Percentiles rank a stretch among this genome's conserved stretches.
phyloP scores from a whole-genome alignment of 2,113 vertebrate genomes.

The Clarias batrachus region DNA sequence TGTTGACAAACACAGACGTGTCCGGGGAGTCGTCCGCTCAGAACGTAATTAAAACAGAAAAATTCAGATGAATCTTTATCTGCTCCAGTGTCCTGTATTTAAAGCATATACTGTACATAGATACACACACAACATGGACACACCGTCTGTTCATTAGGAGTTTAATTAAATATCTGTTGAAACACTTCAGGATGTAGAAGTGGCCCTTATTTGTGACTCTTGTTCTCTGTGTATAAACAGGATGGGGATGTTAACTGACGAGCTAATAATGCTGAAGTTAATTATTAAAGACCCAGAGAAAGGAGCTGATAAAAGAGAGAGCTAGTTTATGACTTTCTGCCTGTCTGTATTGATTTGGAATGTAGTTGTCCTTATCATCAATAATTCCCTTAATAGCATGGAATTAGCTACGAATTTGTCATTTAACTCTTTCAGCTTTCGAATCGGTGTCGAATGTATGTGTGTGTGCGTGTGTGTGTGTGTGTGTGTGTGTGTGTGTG shows the following conservation, averaged over 20 bases:
- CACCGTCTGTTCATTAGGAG: background rate
- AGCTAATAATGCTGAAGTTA: slow-evolving; percentile 46
- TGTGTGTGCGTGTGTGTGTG: background rate
- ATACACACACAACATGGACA: background rate
- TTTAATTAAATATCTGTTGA: background rate
- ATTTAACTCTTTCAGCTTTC: background rate
- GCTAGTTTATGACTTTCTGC: slow-evolving; percentile 54
- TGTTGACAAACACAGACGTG: slow-evolving; percentile 75
- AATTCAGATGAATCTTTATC: slow-evolving; percentile 43
- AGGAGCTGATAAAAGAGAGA: slow-evolving; percentile 31
- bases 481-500: background rate
- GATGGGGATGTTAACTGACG: slow-evolving; percentile 36
- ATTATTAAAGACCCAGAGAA: slow-evolving; percentile 48
- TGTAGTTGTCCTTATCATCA: slow-evolving; percentile 31
- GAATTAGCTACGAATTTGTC: background rate
- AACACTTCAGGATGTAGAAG: background rate
- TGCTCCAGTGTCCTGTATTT: slow-evolving; percentile 31
- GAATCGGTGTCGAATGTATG: no score
- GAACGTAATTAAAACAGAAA: slow-evolving; percentile 76
- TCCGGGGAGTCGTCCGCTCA: slow-evolving; percentile 75
- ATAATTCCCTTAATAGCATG: slow-evolving; percentile 36
- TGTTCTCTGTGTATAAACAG: slow-evolving; percentile 1
- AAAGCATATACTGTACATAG: background rate
- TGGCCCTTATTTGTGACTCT: background rate
- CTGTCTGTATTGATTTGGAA: slow-evolving; percentile 36